Evolutionary conservation across 1,140 invertebrate genomes (phyloP), one percentile per base, ranked within the genome.

Genomic region (Drosophila varians): DNA sequence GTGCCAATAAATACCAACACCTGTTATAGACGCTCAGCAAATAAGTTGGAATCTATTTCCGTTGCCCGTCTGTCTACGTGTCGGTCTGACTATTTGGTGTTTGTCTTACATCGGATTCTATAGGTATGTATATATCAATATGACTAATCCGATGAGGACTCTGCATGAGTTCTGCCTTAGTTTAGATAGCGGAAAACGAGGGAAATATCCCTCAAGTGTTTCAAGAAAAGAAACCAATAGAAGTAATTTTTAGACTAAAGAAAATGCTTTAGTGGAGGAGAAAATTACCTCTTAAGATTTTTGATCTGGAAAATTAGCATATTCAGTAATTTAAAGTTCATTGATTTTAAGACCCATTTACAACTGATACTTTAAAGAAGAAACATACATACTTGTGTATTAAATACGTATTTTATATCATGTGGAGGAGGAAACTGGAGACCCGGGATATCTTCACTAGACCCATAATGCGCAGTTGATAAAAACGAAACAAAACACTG

Each of bases 401-500:
- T n/a, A n/a, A 36, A 36, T 3, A 12, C 11, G 12, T 14, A 40
- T 64, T 16, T 26, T 12, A 8, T 12, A 8, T 14, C 19, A 23
- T 12, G 21, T 31, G 21, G n/a, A 26, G 6, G 12, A 12, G 23
- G 31, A 42, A 48, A 14, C 19, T 14, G 2, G 8, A 31, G 9
- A 11, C 11, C 28, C 9, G 2, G 9, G 28, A 31, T 31, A 31
- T 31, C 28, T 31, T 11, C 26, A 23, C 34, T 43, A 19, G 14
- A 25, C 36, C 18, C 28, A 45, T 51, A 71, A 40, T 70, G 55
- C 68, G 68, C 68, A 71, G 53, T 60, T 49, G 54, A 71, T 40
- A 45, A 43, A 36, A 36, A 3, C 11, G n/a, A n/a, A 5, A 14
- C 5, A 21, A 7, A 21, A n/a, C n/a, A n/a, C n/a, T n/a, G n/a